A percentile compares a stretch with the other conserved stretches of the same genome.
These are phyloP conservation scores for Callithrix jacchus DNA, from an alignment of 2,113 vertebrate species.

Conservation along the genomic window DNA sequence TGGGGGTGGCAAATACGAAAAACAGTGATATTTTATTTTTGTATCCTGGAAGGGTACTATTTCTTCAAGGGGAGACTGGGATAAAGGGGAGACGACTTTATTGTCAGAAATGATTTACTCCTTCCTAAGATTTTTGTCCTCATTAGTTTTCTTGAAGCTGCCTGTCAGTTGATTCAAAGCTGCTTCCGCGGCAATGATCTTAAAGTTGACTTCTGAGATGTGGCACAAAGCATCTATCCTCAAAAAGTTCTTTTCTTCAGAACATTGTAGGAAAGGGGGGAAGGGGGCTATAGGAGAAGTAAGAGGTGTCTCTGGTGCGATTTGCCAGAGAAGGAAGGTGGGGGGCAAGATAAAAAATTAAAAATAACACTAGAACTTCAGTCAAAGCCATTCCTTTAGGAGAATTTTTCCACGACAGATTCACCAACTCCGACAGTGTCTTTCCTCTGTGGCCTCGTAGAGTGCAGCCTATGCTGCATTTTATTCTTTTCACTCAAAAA, in stretches of 20 bases:
- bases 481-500: constrained; percentile 16
- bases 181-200: constrained; percentile 71
- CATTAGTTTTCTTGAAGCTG: constrained; percentile 78
- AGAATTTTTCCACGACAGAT: constrained; percentile 63
- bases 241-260: constrained; percentile 69
- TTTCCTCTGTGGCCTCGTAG: background rate
- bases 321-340: constrained; percentile 67
- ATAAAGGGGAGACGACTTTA: constrained; percentile 75
- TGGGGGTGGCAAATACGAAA: constrained; percentile 40
- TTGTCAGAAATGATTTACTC: constrained; percentile 77
- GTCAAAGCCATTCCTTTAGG: constrained; percentile 42
- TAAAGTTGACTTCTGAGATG: constrained; percentile 72
- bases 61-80: constrained; percentile 69
- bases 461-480: background rate
- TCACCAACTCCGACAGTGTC: constrained; percentile 6
- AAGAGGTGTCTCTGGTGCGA: constrained; percentile 64
- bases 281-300: constrained; percentile 32
- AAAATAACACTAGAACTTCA: constrained; percentile 63
- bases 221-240: constrained; percentile 57
- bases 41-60: constrained; percentile 64
- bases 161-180: constrained; percentile 78
- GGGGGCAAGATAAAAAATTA: constrained; percentile 52
- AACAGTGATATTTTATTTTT: constrained; percentile 68
- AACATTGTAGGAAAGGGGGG: constrained; percentile 13
- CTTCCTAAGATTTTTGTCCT: constrained; percentile 74